A percentile compares a stretch with the other conserved stretches of the same genome.
Conservation (phyloP, 2,113 vertebrate genomes). For the Vicugna pacos region DNA sequence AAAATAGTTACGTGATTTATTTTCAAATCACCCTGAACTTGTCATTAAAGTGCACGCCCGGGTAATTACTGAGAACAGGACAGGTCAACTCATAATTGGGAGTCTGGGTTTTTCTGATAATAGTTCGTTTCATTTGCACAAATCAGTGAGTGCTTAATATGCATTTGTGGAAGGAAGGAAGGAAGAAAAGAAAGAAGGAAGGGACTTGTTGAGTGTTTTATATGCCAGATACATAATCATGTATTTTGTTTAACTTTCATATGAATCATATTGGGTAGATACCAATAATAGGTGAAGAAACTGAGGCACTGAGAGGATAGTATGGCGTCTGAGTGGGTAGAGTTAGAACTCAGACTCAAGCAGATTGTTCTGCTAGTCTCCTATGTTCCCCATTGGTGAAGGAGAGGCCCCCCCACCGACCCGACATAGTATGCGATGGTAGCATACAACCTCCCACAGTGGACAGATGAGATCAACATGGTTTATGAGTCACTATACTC, state of each 20-base stretch:
- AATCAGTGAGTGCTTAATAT: not conserved
- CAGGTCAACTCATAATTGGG: not conserved
- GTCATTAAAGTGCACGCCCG: not conserved
- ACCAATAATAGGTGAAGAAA: not conserved
- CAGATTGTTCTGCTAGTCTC: not conserved
- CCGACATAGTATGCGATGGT: not conserved
- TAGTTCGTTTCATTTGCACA: not conserved
- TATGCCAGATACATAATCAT: not conserved
- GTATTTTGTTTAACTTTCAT: not conserved
- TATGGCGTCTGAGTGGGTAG: fast-evolving
- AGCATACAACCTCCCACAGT: not conserved
- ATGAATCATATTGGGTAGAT: not conserved
- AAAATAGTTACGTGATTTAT: not conserved
- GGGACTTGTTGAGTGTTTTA: not conserved
- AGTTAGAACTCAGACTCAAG: not conserved
- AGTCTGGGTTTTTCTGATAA: not conserved
- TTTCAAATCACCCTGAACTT: not conserved
- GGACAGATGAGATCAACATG: not conserved
- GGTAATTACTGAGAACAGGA: not conserved
- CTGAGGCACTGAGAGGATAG: not conserved
- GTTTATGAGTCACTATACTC: not conserved
- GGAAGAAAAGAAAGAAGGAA: not conserved
- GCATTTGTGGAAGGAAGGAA: not conserved
- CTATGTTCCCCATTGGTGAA: not conserved
- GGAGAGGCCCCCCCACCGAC: too few relatives aligned